These are phyloP conservation scores for Brachionus sp. DNA, from an alignment of 1,140 invertebrate species.

Conservation along the genomic window DNA sequence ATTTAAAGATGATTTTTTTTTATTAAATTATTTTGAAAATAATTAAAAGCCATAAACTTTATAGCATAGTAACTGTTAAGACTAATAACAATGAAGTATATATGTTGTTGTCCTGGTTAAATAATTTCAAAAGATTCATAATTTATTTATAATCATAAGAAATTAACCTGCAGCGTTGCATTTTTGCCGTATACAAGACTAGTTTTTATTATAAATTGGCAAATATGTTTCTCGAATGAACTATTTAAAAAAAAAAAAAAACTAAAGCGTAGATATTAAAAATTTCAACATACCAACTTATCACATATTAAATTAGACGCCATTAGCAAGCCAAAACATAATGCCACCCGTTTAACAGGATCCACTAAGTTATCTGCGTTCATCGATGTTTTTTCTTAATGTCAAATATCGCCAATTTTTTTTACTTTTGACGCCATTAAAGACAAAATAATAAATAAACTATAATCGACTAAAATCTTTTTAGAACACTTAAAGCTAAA, in stretches of 20 bases:
- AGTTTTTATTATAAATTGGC: neutral
- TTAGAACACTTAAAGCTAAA: neutral
- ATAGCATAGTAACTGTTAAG: neutral
- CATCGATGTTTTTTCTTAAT: neutral
- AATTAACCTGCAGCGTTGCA: neutral
- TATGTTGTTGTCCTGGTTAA: neutral
- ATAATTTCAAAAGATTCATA: neutral
- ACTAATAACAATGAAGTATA: neutral
- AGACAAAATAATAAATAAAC: neutral
- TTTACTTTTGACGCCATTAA: neutral
- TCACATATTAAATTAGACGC: neutral
- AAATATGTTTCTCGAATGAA: neutral
- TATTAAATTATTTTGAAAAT: no score
- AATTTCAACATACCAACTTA: neutral
- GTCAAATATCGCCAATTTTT: neutral
- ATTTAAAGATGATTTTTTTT: no score
- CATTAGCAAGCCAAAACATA: neutral
- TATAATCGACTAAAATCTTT: conserved; percentile 4
- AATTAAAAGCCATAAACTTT: no score
- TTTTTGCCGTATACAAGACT: neutral
- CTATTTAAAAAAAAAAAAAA: neutral
- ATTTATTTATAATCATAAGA: neutral
- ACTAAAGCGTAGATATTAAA: neutral
- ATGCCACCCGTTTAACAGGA: neutral
- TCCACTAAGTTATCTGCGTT: neutral